phyloP scores from a whole-genome alignment of 2,888 invertebrate genomes.

The Melolontha melolontha region DNA sequence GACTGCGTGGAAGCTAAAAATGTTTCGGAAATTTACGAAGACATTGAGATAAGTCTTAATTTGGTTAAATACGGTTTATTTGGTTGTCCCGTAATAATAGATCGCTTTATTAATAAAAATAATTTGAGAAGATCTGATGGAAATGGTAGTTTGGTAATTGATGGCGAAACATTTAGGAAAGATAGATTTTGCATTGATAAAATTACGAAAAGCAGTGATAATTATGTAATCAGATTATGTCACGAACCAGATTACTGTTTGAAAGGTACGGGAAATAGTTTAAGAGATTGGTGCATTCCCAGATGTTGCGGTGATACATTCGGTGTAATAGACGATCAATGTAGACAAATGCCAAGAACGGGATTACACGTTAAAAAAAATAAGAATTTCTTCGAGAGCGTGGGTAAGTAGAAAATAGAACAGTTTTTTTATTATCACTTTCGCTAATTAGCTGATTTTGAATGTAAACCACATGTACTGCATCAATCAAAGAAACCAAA shows the following conservation, averaged over 20 bases:
- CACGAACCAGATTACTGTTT: conserved; percentile 5
- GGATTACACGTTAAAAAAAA: conserved; percentile 2
- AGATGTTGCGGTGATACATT: conserved; percentile 8
- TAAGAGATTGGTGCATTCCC: conserved; percentile 9
- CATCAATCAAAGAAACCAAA: too few relatives aligned
- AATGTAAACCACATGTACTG: too few relatives aligned
- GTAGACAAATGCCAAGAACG: background rate
- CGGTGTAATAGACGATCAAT: background rate
- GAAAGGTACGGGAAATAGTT: background rate
- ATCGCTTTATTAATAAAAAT: conserved; percentile 6
- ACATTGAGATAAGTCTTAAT: background rate
- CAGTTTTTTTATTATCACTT: too few relatives aligned
- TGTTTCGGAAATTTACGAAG: background rate
- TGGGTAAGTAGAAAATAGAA: conserved; percentile 19
- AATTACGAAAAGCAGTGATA: background rate
- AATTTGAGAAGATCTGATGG: background rate
- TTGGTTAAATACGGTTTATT: background rate
- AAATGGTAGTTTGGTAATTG: background rate
- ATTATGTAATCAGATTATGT: conserved; percentile 7
- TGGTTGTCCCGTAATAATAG: background rate
- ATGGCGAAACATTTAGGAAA: background rate
- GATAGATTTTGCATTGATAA: conserved; percentile 15
- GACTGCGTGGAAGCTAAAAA: background rate
- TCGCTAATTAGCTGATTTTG: too few relatives aligned
- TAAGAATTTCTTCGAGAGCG: conserved; percentile 4